Evolutionary conservation across 2,113 vertebrate genomes (phyloP).

Genomic region (Spea multiplicata): DNA sequence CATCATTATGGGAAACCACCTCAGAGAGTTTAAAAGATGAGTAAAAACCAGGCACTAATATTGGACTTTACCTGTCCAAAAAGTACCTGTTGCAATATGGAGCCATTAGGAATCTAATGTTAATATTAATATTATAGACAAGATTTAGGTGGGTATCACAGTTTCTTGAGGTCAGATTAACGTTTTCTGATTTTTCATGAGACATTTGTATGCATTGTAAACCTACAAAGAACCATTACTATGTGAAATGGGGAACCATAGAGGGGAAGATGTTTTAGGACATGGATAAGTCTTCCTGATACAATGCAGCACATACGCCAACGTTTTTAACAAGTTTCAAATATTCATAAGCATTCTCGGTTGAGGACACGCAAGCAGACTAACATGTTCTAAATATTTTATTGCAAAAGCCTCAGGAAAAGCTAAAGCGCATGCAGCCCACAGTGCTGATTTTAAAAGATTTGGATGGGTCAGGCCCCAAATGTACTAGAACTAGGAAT

Average conservation of each 20-base stretch:
- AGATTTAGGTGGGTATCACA: too few relatives aligned
- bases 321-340: slow-evolving; percentile 49
- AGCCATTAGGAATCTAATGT: too few relatives aligned
- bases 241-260: neutral
- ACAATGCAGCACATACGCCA: slow-evolving; percentile 30
- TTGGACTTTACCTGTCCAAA: too few relatives aligned
- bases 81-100: too few relatives aligned
- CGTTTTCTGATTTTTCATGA: neutral
- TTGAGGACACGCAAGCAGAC: slow-evolving; percentile 54
- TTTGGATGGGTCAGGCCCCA: slow-evolving; percentile 42
- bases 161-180: neutral
- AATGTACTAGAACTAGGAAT: slow-evolving; percentile 29
- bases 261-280: neutral
- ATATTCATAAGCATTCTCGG: slow-evolving; percentile 46
- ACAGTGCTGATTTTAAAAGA: slow-evolving; percentile 30
- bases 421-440: neutral
- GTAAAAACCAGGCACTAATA: too few relatives aligned
- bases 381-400: slow-evolving; percentile 63
- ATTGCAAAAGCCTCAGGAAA: slow-evolving; percentile 25
- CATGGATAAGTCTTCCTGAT: neutral
- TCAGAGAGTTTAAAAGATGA: too few relatives aligned
- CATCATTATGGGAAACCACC: too few relatives aligned
- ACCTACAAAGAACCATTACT: too few relatives aligned
- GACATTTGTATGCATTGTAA: neutral
- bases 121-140: too few relatives aligned